phyloP scores from a whole-genome alignment of 2,888 invertebrate genomes.

The Leptinotarsa juncta region DNA sequence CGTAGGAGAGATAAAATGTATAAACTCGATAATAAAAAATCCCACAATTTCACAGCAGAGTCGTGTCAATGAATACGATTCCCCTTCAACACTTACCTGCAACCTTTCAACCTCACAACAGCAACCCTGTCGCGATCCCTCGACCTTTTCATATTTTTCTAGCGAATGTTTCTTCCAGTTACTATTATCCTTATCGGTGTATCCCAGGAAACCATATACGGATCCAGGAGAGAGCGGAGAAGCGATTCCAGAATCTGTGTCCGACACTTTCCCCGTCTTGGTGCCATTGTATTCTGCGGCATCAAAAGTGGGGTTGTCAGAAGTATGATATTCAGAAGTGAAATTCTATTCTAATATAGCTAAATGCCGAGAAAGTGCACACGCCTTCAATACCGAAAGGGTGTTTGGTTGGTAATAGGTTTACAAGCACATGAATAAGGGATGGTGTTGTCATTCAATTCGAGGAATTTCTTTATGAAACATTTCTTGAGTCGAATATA shows the following conservation, averaged over 20 bases:
- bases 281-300: constrained; percentile 40
- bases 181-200: constrained; percentile 51
- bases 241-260: constrained; percentile 65
- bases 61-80: constrained; percentile 5
- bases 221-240: constrained; percentile 64
- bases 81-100: constrained; percentile 43
- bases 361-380: background rate
- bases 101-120: constrained; percentile 42
- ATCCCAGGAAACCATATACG: constrained; percentile 59
- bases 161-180: constrained; percentile 30
- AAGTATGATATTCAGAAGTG: constrained; percentile 24
- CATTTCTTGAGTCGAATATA: too few relatives aligned
- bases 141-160: constrained; percentile 28
- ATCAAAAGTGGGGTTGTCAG: constrained; percentile 31
- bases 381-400: background rate
- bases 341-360: background rate
- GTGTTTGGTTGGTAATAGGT: background rate
- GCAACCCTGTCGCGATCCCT: constrained; percentile 32
- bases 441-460: background rate
- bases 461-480: background rate
- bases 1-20: too few relatives aligned
- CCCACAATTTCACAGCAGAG: background rate
- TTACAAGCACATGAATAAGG: background rate
- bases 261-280: constrained; percentile 61
- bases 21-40: too few relatives aligned